phyloP scores from a whole-genome alignment of 2,888 invertebrate species.

The Odontocerum albicorne region DNA sequence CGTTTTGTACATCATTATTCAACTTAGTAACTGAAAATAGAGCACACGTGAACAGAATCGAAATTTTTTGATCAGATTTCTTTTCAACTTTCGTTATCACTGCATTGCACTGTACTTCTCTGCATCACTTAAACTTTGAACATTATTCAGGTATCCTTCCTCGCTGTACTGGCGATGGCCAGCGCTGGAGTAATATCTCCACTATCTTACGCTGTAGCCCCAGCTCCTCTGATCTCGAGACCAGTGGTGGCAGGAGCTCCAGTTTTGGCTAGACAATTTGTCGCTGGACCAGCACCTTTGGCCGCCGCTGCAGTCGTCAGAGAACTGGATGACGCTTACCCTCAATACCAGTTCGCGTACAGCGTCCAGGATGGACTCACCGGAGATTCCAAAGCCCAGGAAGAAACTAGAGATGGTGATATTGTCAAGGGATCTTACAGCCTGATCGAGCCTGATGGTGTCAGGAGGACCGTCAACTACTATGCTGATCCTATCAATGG shows the following conservation, averaged over 20 bases:
- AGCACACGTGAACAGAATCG: no score
- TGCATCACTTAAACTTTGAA: no score
- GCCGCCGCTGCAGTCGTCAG: conserved; percentile 39
- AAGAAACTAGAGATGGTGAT: conserved; percentile 52
- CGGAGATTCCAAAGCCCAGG: conserved; percentile 53
- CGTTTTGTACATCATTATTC: no score
- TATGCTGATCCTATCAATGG: conserved; percentile 52
- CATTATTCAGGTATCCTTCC: conserved; percentile 28
- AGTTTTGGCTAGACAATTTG: conserved; percentile 34
- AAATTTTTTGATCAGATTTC: no score
- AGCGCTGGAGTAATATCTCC: conserved; percentile 43
- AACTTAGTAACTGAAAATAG: no score
- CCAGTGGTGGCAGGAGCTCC: conserved; percentile 38
- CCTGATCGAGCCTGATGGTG: conserved; percentile 52
- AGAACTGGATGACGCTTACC: conserved; percentile 38
- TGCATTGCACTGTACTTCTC: no score
- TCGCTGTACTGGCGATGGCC: conserved; percentile 32
- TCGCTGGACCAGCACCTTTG: conserved; percentile 40
- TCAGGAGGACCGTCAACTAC: conserved; percentile 52
- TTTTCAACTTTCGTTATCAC: no score
- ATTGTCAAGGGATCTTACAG: conserved; percentile 54
- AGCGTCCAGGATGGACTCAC: conserved; percentile 52
- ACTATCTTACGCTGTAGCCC: conserved; percentile 22
- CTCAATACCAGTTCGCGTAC: conserved; percentile 52
- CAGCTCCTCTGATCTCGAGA: conserved; percentile 35